Evolutionary conservation across 1,140 invertebrate genomes (phyloP), one percentile per base, ranked within the genome.

Genomic region (Diachasmimorpha longicaudata): DNA sequence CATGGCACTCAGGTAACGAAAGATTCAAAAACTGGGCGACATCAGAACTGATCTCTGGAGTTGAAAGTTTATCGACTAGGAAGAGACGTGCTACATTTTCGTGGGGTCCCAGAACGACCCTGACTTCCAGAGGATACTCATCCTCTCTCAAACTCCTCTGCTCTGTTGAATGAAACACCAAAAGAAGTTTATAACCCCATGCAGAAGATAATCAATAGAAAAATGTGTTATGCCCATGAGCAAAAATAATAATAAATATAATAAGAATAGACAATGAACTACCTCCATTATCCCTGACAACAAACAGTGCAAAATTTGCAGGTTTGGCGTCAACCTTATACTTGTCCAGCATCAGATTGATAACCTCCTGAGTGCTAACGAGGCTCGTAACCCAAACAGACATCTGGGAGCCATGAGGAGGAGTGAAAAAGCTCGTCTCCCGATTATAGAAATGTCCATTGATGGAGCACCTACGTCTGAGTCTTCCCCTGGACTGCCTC

Each of bases 371-470:
- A 21, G 94, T 94, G 77, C 92, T 95, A 39, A 96, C 94, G 72
- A 95, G 88, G 74, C 94, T 96, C 8, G 95, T 94, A 0, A 96
- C 93, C 92, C 94, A 96, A 0, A 97, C 95, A 78, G 93, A 95
- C 90, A 95, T 96, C 79, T 95, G 93, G 79, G 94, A 96, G 16
- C 95, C 95, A 82, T 94, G 91, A 0, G 95, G 94, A 0, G 95
- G 95, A 4, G 94, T 96, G 81, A 96, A 97, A 76, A 96, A 94
- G 83, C 94, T 95, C 0, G 95, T 96, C 90, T 96, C 95, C 70
- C 95, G 91, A 85, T 96, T 95, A 83, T 96, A 97, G 85, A 94
- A 96, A 85, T 97, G 95, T 0, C 95, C 95, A 86, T 96, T 97
- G 37, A 96, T 96, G 0, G 95, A 96, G 79, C 95, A 96, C 73